These are phyloP conservation scores for Macrobrachium nipponense DNA, from an alignment of 1,140 invertebrate genomes.

Conservation along the genomic window DNA sequence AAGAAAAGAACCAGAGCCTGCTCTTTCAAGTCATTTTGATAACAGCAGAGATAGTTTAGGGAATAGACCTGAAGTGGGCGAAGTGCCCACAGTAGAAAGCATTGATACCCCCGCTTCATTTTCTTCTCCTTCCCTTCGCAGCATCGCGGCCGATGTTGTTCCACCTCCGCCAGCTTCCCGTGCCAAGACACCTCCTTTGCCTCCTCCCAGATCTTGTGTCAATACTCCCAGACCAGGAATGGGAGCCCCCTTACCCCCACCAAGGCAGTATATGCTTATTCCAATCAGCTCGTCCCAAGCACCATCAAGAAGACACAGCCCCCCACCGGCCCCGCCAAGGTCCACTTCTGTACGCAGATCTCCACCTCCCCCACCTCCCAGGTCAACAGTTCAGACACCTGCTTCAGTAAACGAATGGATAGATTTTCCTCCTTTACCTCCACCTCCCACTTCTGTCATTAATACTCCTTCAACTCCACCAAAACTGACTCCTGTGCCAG, in stretches of 20 bases:
- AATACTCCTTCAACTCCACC: conserved; percentile 35
- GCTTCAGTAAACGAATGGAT: conserved; percentile 16
- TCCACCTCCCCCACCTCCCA: conserved; percentile 54
- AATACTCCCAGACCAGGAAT: conserved; percentile 47
- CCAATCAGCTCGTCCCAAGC: conserved; percentile 49
- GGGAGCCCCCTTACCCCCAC: conserved; percentile 49
- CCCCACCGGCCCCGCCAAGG: conserved; percentile 61
- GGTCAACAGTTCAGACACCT: conserved; percentile 11
- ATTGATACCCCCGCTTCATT: conserved; percentile 16
- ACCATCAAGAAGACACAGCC: conserved; percentile 40
- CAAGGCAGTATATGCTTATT: conserved; percentile 60
- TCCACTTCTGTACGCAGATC: conserved; percentile 57
- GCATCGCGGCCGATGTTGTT: conserved; percentile 45
- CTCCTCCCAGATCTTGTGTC: conserved; percentile 55
- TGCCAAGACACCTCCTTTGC: conserved; percentile 51
- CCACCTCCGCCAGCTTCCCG: conserved; percentile 47
- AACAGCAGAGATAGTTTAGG: not conserved
- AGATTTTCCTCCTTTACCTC: conserved; percentile 39
- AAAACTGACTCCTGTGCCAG: conserved; percentile 62
- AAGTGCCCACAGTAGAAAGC: not conserved
- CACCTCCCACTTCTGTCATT: conserved; percentile 33
- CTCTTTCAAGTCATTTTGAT: not conserved
- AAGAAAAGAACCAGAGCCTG: not conserved
- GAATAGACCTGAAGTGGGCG: not conserved
- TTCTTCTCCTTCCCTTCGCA: conserved; percentile 49